Evolutionary conservation across 1,140 invertebrate species (phyloP), one percentile per base, ranked within the genome.

Genomic region (Orchestia grillus): DNA sequence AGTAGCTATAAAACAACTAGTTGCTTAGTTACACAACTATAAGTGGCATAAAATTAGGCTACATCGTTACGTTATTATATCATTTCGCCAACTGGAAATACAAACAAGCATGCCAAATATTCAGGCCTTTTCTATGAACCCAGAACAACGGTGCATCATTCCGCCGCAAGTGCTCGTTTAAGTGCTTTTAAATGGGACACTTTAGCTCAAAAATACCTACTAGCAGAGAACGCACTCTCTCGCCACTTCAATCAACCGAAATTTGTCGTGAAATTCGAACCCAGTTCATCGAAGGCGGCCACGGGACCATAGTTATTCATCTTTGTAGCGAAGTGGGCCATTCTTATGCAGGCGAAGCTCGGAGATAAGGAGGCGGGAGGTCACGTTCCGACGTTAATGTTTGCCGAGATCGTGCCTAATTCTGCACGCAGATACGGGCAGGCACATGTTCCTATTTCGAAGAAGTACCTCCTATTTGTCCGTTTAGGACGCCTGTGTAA

Each of bases 401-500:
- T 44, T 47, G 43, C 44, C 8, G 44, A 94, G 92, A 94, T 94
- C 92, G 92, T 94, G 92, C 43, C 92, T 94, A 94, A 94, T 94
- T 94, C 44, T 36, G 92, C 92, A 94, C 92, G 44, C 19, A 47
- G 40, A 44, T 94, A 94, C 44, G 92, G 40, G 4, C 41, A 15
- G 40, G 92, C 92, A 94, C 92, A 47, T 94, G 92, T 94, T 94
- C 92, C 92, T 94, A 94, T 94, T 94, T 45, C 92, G 92, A 47
- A 44, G 92, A 94, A 94, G 92, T 94, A 94, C 92, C 92, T 45
- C 92, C 92, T 94, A 94, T 94, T 94, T 94, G 92, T 94, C 92
- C 43, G 92, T 94, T 94, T 94, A 94, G 44, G 44, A 94, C 92
- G 92, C 92, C 92, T 45, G 92, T 94, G 92, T 47, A 94, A 94